These are phyloP conservation scores for Yponomeuta plumbellus DNA, from an alignment of 2,888 invertebrate species.

Conservation along the genomic window DNA sequence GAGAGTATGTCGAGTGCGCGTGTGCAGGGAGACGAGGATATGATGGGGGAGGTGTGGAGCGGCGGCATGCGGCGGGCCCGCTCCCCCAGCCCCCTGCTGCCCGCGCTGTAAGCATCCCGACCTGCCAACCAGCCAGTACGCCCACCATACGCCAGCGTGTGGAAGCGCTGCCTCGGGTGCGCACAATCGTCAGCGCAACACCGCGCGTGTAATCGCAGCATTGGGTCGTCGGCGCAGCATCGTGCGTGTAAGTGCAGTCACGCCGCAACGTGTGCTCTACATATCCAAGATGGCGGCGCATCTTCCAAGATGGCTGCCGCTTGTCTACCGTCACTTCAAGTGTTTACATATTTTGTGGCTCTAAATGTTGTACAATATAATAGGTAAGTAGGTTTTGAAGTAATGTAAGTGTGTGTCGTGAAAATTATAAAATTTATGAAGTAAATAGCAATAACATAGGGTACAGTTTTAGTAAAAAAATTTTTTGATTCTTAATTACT, in stretches of 20 bases:
- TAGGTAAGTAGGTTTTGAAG: not conserved
- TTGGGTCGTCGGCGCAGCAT: not conserved
- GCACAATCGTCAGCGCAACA: not conserved
- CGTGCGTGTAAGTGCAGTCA: not conserved
- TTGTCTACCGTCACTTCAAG: not conserved
- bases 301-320: not conserved
- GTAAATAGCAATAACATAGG: not conserved
- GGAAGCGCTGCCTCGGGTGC: not conserved
- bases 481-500: not conserved
- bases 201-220: not conserved
- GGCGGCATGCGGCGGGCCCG: slow-evolving; percentile 59
- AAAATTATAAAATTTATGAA: not conserved
- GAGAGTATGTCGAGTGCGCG: slow-evolving; percentile 76
- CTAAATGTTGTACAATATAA: not conserved
- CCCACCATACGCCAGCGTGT: slow-evolving; percentile 20
- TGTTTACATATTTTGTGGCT: not conserved
- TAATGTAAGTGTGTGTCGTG: not conserved
- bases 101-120: slow-evolving; percentile 48
- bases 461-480: not conserved
- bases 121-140: slow-evolving; percentile 21
- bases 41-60: slow-evolving; percentile 77
- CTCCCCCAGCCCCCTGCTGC: slow-evolving; percentile 64
- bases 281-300: not conserved
- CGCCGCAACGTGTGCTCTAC: not conserved
- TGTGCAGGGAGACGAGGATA: slow-evolving; percentile 79